Base-by-base conservation (phyloP, 2,888 invertebrate species). In the Tuberolachnus salignus region DNA sequence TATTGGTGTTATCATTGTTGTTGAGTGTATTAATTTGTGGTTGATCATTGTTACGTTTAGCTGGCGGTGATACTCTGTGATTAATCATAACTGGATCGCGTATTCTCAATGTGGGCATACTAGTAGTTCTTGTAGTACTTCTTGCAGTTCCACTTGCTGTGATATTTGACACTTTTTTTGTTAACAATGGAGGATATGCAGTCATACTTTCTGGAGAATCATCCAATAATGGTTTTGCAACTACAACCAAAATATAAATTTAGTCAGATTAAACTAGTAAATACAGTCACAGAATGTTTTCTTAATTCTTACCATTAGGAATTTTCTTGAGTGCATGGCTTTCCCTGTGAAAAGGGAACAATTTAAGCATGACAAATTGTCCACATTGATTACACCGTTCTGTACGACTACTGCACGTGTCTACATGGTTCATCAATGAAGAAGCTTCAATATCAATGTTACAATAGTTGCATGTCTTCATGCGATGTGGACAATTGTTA, bases 341-440 rank as follows among this genome's bases (percentile, higher is more conserved):
- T 83, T 90, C 90, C 80, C 88, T 84, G 82, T 91, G 91, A 82
- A 89, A 85, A 84, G 89, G 88, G 49, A 88, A 87, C 85, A 92
- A 90, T 84, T 90, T 90, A 84, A 89, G 87, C 91, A 91, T 91
- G 81, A 92, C 90, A 84, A 89, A 89, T 85, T 91, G 90, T 44
- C 87, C 88, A 85, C 92, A 92, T 55, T 89, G 90, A 2, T 87
- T 84, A 84, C 92, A 92, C 82, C 88, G 88, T 84, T 92, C 89
- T 0, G 92, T 92, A 82, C 92, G 88, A 67, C 89, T 88, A 0
- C 92, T 92, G 86, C 92, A 92, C 85, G 91, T 91, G 75, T 88
- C 88, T 84, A 90, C 88, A 85, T 92, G 92, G 0, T 88, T 87
- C 0, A 88, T 88, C 82, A 91, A 84, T 16, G 89, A 89, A 80